Evolutionary conservation across 2,113 vertebrate species (phyloP), one percentile per base, ranked within the genome.

Genomic region (Sinocyclocheilus maitianheensis): DNA sequence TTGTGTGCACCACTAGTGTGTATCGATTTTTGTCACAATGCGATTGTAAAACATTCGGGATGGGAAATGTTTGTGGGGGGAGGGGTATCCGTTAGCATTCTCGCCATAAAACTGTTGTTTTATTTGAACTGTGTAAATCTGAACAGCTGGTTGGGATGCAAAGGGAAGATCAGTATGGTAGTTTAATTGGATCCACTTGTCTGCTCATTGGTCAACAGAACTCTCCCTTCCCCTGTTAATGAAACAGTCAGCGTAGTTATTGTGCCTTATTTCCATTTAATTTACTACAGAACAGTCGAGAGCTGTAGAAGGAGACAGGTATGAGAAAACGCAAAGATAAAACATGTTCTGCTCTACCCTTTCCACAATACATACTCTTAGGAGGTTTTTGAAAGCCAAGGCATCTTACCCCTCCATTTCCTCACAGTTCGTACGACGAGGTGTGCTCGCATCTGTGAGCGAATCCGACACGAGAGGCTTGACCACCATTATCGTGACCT

Each of bases 261-360:
- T 94, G 98, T 99, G 98, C 98, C 98, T 99, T 99, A 99, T 97
- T 98, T 98, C 87, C 94, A 94, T 96, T 95, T 90, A 93, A 87
- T 90, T 91, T 90, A 90, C 90, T 75, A 89, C 81, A 46, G 94
- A 95, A 95, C 94, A 94, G 92, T 95, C 95, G 92, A 94, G 94
- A 62, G 14, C 76, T 77, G 91, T 92, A 92, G 92, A 90, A 88
- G 92, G 90, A 91, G 81, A 86, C 5, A 84, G 81, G 84, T 84
- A 14, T 87, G 84, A 88, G 74, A 26, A 30, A 13, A 3, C 0
- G 34, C 40, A 24, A 77, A 63, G 20, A 22, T 48, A 53, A 16
- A 58, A 74, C 55, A n/a, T 62, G 34, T 55, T 77, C 72, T 51
- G 24, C 69, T 85, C 37, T 78, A 43, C 34, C 77, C 82, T 34